phyloP scores from a whole-genome alignment of 2,797 vertebrate genomes.

The Craterocephalus amniculus region DNA sequence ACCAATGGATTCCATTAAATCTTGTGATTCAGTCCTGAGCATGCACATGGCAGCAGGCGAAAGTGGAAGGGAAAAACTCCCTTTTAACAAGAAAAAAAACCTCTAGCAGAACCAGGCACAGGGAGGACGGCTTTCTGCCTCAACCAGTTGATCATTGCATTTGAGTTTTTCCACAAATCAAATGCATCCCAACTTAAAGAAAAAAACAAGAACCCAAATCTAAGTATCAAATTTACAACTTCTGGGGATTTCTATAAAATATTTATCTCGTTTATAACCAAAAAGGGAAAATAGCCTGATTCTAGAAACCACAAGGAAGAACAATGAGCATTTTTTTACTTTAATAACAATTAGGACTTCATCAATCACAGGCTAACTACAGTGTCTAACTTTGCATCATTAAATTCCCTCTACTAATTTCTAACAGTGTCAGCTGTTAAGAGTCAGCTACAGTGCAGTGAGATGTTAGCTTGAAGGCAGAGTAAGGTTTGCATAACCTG shows the following conservation, averaged over 20 bases:
- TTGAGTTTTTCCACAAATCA: too few species aligned
- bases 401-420: neutral
- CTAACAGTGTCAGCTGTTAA: conserved; percentile 13
- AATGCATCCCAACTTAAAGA: neutral
- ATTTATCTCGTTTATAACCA: too few species aligned
- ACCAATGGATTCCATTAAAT: neutral
- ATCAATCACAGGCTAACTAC: neutral
- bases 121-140: neutral
- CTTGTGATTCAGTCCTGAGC: neutral
- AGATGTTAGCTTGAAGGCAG: conserved; percentile 19
- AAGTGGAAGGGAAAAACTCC: neutral
- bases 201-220: neutral
- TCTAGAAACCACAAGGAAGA: neutral
- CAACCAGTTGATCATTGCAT: too few species aligned
- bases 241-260: neutral
- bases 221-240: neutral
- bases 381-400: neutral
- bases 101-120: neutral
- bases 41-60: neutral
- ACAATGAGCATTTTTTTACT: neutral
- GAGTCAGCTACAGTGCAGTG: conserved; percentile 21
- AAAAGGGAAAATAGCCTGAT: neutral
- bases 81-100: too few species aligned
- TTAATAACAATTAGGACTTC: neutral
- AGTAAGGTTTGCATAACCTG: conserved; percentile 35